Conservation (phyloP, 30 jellyfish, hydroid and myxozoan genomes). For the Cassiopea andromeda region DNA sequence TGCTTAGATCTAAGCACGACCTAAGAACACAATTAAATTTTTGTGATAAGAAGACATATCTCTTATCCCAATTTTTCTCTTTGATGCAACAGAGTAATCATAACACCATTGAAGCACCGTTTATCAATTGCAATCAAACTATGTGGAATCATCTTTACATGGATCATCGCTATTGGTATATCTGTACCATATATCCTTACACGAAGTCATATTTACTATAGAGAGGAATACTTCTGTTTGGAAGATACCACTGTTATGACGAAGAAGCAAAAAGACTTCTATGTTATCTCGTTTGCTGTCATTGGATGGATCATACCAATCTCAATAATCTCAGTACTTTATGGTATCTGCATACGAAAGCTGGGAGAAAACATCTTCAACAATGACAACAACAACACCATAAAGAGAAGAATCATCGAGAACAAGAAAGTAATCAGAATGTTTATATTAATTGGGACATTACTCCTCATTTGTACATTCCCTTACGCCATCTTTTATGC, state of each 20-base stretch:
- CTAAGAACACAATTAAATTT: no score
- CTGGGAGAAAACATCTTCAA: not conserved
- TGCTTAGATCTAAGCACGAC: no score
- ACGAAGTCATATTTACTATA: not conserved
- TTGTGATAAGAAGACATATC: no score
- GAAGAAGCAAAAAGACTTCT: not conserved
- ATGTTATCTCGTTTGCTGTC: conserved; percentile 18
- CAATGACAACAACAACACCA: not conserved
- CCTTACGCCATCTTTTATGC: conserved; percentile 55
- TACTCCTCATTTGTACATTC: conserved; percentile 35
- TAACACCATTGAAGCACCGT: conserved; percentile 34
- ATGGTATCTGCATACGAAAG: conserved; percentile 1
- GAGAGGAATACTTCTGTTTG: not conserved
- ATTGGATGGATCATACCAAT: conserved; percentile 45
- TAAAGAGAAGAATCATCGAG: conserved; percentile 5
- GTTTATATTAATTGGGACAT: conserved; percentile 20
- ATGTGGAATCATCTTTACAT: conserved; percentile 13
- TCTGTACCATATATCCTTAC: conserved; percentile 40
- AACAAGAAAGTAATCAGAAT: conserved; percentile 35
- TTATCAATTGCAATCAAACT: conserved; percentile 1
- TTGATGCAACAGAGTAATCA: conserved; percentile 2
- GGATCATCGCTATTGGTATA: conserved; percentile 38
- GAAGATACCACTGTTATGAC: not conserved
- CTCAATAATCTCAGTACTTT: not conserved
- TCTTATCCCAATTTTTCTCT: not conserved